Evolutionary conservation across 2,797 vertebrate genomes (phyloP), one percentile per base, ranked within the genome.

Genomic region (Tapirus indicus): DNA sequence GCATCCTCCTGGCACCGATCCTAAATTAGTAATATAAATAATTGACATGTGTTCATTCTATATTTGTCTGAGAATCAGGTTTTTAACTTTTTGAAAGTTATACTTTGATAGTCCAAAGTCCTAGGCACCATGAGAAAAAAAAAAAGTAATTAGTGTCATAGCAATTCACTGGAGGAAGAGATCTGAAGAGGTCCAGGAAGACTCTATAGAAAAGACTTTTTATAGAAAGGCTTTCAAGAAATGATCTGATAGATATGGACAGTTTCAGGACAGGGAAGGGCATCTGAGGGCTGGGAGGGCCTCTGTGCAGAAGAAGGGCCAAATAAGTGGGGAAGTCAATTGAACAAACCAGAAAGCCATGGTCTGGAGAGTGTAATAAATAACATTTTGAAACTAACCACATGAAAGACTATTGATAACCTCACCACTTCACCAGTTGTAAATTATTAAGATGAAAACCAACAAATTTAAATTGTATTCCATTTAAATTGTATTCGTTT

Each of bases 341-440:
- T 8, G 90, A 91, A 71, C 18, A 7, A 94, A 23, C 25, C 78
- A 35, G 88, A 92, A 82, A 83, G 64, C 82, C 77, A 27, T 0
- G 0, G 20, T 47, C 58, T 62, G 62, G 68, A 41, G 23, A 71
- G 18, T 64, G 35, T 62, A 32, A 71, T 44, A 72, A 78, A 62
- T n/a, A 38, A 38, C 88, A 49, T 41, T 83, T 64, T 58, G 75
- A 60, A 71, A 52, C 16, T 4, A 41, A 32, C 68, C 84, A 72
- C 93, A 44, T 64, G 91, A 89, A 85, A 95, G 79, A 41, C 49
- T 29, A 29, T 20, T 38, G 91, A 88, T 60, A 87, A 87, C 21
- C 91, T 84, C 68, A 14, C 64, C 32, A 38, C 23, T 20, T 75
- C 75, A 56, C 49, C 62, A 5, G 21, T 0, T 75, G 27, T 87